Percentiles rank a stretch among this genome's conserved stretches.
phyloP scores from a whole-genome alignment of 1,140 invertebrate genomes.

The Musca domestica region DNA sequence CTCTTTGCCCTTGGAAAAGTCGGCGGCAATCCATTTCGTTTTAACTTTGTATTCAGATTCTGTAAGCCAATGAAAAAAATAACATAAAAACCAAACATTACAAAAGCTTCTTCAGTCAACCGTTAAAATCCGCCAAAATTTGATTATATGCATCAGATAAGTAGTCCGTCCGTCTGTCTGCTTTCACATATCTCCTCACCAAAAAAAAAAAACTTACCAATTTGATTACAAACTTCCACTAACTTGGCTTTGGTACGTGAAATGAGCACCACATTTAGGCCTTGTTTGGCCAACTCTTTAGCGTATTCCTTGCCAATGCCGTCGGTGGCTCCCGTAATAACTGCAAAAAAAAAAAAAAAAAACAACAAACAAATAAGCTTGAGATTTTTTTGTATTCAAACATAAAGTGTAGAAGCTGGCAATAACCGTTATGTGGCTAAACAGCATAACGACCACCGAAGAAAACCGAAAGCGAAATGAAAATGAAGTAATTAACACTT shows the following conservation, averaged over 20 bases:
- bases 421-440: too few species aligned
- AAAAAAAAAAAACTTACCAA: too few species aligned
- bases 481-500: conserved; percentile 14
- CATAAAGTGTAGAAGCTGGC: too few species aligned
- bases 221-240: conserved; percentile 69
- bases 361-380: neutral
- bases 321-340: conserved; percentile 88
- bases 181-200: too few species aligned
- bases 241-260: conserved; percentile 79
- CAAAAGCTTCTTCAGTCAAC: neutral
- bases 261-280: conserved; percentile 82
- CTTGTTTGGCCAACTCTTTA: conserved; percentile 73
- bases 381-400: too few species aligned
- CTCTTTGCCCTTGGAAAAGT: conserved; percentile 73
- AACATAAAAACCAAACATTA: neutral
- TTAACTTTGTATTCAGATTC: conserved; percentile 64
- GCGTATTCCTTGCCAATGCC: conserved; percentile 92
- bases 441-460: too few species aligned
- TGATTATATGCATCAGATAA: neutral
- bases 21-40: conserved; percentile 74
- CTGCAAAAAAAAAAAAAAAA: conserved; percentile 61
- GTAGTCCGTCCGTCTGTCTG: neutral
- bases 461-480: neutral
- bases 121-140: neutral
- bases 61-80: conserved; percentile 36